Conservation (phyloP, 2,113 vertebrate species). For the Hypomesus transpacificus region DNA sequence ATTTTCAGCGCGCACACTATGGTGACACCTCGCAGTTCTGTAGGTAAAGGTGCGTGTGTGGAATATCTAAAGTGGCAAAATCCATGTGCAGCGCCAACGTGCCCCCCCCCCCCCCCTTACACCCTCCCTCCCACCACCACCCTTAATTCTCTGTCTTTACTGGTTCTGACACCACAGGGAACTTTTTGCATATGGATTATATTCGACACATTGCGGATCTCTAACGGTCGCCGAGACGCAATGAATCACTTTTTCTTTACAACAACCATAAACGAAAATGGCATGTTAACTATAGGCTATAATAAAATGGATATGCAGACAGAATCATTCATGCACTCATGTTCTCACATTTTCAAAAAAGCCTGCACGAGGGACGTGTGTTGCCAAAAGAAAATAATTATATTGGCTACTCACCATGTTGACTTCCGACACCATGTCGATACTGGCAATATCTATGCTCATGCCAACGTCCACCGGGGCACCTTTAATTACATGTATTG, state of each 20-base stretch:
- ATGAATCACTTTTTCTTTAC: conserved; percentile 7
- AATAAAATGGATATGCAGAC: neutral
- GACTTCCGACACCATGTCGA: conserved; percentile 94
- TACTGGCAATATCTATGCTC: conserved; percentile 90
- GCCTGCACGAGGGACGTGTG: neutral
- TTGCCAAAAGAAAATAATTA: neutral
- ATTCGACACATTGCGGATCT: conserved; percentile 45
- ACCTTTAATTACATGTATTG: conserved; percentile 65
- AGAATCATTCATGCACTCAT: neutral
- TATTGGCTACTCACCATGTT: conserved; percentile 86
- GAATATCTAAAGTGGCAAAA: conserved; percentile 8
- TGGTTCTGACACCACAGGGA: conserved; percentile 38
- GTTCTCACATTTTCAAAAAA: conserved; percentile 11
- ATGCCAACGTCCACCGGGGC: conserved; percentile 91
- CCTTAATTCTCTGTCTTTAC: conserved; percentile 32
- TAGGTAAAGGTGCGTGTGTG: neutral
- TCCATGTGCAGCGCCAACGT: conserved; percentile 23
- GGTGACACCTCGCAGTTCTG: neutral
- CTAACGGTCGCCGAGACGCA: conserved; percentile 35
- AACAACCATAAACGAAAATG: neutral
- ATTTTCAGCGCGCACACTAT: conserved; percentile 5
- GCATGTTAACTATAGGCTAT: conserved; percentile 7
- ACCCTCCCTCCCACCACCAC: neutral
- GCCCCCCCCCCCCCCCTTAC: neutral
- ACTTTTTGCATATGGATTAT: conserved; percentile 41